phyloP scores from a whole-genome alignment of 2,797 vertebrate species.

The Sebastes taczanowskii region DNA sequence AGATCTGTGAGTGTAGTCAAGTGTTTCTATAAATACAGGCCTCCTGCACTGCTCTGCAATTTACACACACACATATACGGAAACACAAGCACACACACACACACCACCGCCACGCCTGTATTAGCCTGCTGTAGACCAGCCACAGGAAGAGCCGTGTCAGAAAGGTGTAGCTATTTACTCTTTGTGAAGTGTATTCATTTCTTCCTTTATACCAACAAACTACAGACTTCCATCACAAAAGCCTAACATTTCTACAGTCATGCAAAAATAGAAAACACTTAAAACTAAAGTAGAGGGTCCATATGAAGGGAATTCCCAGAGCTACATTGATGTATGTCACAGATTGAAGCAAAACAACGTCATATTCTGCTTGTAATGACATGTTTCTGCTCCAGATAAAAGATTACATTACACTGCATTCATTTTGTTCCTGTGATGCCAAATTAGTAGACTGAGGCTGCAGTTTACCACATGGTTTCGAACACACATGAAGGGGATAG shows the following conservation, averaged over 20 bases:
- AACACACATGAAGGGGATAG: not conserved
- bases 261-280: not conserved
- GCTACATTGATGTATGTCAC: not conserved
- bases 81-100: conserved; percentile 6
- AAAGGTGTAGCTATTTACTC: conserved; percentile 22
- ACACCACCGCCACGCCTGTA: conserved; percentile 51
- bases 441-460: conserved; percentile 17
- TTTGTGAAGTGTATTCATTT: not conserved
- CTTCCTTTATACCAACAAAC: not conserved
- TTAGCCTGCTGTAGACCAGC: conserved; percentile 46
- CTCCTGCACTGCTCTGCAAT: conserved; percentile 72
- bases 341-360: not conserved
- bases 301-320: not conserved
- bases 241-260: not conserved
- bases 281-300: not conserved
- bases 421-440: conserved; percentile 4
- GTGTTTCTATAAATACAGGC: conserved; percentile 82
- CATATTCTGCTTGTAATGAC: conserved; percentile 12
- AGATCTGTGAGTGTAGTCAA: conserved; percentile 73
- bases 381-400: conserved; percentile 25
- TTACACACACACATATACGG: conserved; percentile 51
- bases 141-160: conserved; percentile 13
- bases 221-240: not conserved
- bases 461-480: not conserved
- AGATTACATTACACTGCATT: conserved; percentile 2